Percentiles rank a stretch among this genome's conserved stretches.
Conservation (phyloP, 2,888 invertebrate species). For the Callimorpha dominula region DNA sequence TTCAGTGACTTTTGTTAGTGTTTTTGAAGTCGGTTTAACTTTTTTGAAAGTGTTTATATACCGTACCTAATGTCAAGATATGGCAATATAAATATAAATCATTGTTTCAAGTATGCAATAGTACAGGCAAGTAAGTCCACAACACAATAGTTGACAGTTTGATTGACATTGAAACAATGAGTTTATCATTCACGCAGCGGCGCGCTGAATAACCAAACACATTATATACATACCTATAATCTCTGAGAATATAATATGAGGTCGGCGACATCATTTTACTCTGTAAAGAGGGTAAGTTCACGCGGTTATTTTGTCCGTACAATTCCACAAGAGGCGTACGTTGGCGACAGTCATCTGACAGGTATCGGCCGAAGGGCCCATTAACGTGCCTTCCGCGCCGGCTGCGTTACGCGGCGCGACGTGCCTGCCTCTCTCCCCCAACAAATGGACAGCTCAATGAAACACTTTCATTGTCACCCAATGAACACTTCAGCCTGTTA, state of each 20-base stretch:
- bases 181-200: not conserved
- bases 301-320: conserved; percentile 51
- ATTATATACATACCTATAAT: not conserved
- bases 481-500: conserved; percentile 53
- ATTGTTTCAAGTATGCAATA: conserved; percentile 4
- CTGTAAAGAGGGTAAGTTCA: conserved; percentile 47
- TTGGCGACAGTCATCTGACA: conserved; percentile 79
- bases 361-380: conserved; percentile 69
- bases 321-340: conserved; percentile 58
- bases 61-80: not conserved
- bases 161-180: conserved; percentile 24
- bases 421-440: conserved; percentile 46
- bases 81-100: not conserved
- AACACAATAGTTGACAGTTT: conserved; percentile 13
- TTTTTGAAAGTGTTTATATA: too few relatives aligned
- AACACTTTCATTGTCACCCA: conserved; percentile 63
- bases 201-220: not conserved
- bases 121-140: not conserved
- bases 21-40: too few relatives aligned
- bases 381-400: conserved; percentile 70
- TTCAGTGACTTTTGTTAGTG: too few relatives aligned
- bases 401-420: conserved; percentile 58
- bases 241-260: not conserved
- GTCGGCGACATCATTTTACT: conserved; percentile 18
- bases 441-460: conserved; percentile 64